Evolutionary conservation across 2,888 invertebrate genomes (phyloP).

Genomic region (Acrobasis repandana): DNA sequence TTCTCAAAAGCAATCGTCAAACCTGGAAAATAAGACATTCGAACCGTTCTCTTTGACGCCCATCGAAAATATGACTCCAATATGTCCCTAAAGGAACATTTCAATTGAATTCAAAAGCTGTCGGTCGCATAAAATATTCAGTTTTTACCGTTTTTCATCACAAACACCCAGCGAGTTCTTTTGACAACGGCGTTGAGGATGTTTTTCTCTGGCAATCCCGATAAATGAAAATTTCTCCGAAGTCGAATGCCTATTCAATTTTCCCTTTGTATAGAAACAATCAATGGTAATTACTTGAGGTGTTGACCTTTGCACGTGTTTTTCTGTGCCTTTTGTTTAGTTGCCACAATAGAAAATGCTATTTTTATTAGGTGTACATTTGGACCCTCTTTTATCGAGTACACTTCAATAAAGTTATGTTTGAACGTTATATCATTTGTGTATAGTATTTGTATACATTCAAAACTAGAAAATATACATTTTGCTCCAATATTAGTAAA

Average conservation of each 20-base stretch:
- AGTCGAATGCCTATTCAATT: constrained; percentile 2
- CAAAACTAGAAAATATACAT: too few species aligned
- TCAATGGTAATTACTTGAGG: neutral
- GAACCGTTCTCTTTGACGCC: neutral
- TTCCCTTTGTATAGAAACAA: constrained; percentile 13
- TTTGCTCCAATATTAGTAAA: too few species aligned
- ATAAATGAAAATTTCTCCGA: constrained; percentile 6
- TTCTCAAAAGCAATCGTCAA: too few species aligned
- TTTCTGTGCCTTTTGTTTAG: neutral
- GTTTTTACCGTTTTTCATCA: constrained; percentile 5
- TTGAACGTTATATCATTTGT: too few species aligned
- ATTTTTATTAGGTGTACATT: neutral
- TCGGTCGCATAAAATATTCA: constrained; percentile 11
- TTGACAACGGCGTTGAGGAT: constrained; percentile 15
- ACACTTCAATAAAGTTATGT: too few species aligned
- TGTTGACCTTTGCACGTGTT: neutral
- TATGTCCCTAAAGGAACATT: neutral
- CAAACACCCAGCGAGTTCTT: constrained; percentile 14
- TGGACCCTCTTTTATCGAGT: too few species aligned
- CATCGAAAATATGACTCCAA: constrained; percentile 12
- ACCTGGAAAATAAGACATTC: too few species aligned
- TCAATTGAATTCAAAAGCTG: neutral
- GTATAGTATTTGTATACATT: too few species aligned
- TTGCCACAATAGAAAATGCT: neutral
- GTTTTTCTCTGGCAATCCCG: constrained; percentile 7